These are phyloP conservation scores for Eudemis profundana DNA, from an alignment of 2,888 invertebrate species.

Conservation along the genomic window DNA sequence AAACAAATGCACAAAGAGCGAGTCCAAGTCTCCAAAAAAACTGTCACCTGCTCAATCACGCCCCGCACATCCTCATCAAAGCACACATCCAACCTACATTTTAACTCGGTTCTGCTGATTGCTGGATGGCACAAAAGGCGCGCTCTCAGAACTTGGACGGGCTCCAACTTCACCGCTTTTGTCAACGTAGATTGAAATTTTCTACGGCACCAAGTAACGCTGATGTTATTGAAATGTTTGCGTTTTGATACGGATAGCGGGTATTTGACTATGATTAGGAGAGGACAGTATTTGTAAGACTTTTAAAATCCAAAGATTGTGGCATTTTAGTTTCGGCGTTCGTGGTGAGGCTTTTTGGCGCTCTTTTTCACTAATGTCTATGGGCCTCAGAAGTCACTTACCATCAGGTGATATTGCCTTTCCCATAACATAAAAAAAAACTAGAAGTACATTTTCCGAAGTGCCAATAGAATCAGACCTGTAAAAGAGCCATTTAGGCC, in stretches of 20 bases:
- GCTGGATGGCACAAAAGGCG: slow-evolving; percentile 36
- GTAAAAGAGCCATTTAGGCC: too few relatives aligned
- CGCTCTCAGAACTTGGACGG: slow-evolving; percentile 32
- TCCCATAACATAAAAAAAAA: too few relatives aligned
- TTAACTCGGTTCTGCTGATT: slow-evolving; percentile 41
- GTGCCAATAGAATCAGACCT: too few relatives aligned
- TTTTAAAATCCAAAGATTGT: too few relatives aligned
- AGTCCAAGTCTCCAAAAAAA: slow-evolving; percentile 26
- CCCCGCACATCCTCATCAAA: slow-evolving; percentile 38
- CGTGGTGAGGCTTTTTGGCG: too few relatives aligned
- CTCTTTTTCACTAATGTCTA: too few relatives aligned
- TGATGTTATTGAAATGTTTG: slow-evolving; percentile 43
- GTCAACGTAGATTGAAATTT: slow-evolving; percentile 42
- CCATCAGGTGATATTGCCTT: too few relatives aligned
- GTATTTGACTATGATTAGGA: slow-evolving; percentile 5
- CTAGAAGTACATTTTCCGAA: too few relatives aligned
- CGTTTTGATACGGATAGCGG: slow-evolving; percentile 27
- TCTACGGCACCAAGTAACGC: slow-evolving; percentile 38
- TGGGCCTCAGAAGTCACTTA: too few relatives aligned
- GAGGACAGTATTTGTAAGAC: too few relatives aligned
- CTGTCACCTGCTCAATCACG: slow-evolving; percentile 39
- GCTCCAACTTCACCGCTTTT: slow-evolving; percentile 38
- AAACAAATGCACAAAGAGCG: slow-evolving; percentile 25
- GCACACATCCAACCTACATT: slow-evolving; percentile 43
- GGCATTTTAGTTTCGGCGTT: too few relatives aligned